Conservation (phyloP, 2,888 invertebrate species). For the Gibbula magus region DNA sequence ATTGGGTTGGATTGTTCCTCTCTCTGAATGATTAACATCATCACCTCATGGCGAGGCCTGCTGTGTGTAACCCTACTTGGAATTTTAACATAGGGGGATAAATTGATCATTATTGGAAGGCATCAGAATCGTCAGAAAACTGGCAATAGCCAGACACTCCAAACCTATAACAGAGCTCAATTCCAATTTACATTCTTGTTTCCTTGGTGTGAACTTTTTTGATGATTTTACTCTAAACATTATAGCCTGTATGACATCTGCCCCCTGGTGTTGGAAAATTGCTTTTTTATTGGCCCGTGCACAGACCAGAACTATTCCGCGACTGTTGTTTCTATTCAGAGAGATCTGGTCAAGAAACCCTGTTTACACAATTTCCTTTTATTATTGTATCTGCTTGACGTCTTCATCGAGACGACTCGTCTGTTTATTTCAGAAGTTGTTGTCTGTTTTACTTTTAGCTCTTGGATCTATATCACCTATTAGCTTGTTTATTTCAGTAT, state of each 20-base stretch:
- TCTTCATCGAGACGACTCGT: not conserved
- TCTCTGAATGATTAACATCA: not conserved
- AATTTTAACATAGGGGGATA: not conserved
- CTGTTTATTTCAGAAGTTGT: no score
- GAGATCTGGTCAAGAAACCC: not conserved
- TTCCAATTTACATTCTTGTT: not conserved
- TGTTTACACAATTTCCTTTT: slow-evolving; percentile 14
- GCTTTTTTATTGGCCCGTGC: not conserved
- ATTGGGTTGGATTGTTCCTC: not conserved
- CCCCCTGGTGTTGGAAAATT: not conserved
- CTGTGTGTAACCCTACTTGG: not conserved
- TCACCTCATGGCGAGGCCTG: not conserved
- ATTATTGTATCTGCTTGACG: not conserved
- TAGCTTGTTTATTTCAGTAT: no score
- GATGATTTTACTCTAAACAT: not conserved
- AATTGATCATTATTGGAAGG: not conserved
- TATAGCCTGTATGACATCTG: not conserved
- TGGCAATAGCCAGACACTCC: not conserved
- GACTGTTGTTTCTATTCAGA: not conserved
- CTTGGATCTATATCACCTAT: no score
- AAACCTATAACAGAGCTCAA: no score
- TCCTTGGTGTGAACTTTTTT: not conserved
- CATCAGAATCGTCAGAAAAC: not conserved
- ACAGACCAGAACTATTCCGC: not conserved
- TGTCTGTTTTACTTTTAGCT: no score